Conservation (phyloP, 2,113 vertebrate species). For the Hippocampus abdominalis region DNA sequence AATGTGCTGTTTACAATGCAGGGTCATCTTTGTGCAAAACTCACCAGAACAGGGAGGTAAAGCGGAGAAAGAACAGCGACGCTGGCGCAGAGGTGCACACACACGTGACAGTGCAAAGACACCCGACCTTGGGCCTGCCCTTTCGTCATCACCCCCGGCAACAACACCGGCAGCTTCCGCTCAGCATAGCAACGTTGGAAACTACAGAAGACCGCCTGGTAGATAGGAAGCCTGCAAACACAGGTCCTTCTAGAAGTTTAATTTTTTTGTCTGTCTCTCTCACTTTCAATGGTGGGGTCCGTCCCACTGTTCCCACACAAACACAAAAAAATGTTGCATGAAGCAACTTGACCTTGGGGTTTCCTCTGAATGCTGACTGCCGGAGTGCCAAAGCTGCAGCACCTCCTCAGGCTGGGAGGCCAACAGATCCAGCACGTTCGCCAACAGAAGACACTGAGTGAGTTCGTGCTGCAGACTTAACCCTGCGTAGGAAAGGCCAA, state of each 20-base stretch:
- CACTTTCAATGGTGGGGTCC: too few species aligned
- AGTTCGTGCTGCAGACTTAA: slow-evolving; percentile 75
- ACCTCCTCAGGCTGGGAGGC: slow-evolving; percentile 76
- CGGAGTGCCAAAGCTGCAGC: slow-evolving; percentile 79
- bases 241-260: neutral
- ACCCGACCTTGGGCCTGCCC: slow-evolving; percentile 74
- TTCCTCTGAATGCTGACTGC: slow-evolving; percentile 67
- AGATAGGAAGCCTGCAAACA: slow-evolving; percentile 76
- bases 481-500: slow-evolving; percentile 57
- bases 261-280: too few species aligned
- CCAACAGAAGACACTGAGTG: slow-evolving; percentile 82
- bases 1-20: neutral
- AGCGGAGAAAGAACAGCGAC: slow-evolving; percentile 76
- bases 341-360: slow-evolving; percentile 57
- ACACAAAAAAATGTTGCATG: neutral
- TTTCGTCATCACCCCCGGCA: slow-evolving; percentile 74
- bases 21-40: slow-evolving; percentile 24
- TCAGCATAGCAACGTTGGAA: slow-evolving; percentile 81
- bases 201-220: slow-evolving; percentile 78
- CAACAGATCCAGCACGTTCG: slow-evolving; percentile 79
- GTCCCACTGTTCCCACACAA: neutral
- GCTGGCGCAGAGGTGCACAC: slow-evolving; percentile 83
- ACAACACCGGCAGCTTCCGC: slow-evolving; percentile 75
- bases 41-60: slow-evolving; percentile 82
- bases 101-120: slow-evolving; percentile 84